Base-by-base conservation (phyloP, 2,888 invertebrate genomes). In the Thymelicus sylvestris region DNA sequence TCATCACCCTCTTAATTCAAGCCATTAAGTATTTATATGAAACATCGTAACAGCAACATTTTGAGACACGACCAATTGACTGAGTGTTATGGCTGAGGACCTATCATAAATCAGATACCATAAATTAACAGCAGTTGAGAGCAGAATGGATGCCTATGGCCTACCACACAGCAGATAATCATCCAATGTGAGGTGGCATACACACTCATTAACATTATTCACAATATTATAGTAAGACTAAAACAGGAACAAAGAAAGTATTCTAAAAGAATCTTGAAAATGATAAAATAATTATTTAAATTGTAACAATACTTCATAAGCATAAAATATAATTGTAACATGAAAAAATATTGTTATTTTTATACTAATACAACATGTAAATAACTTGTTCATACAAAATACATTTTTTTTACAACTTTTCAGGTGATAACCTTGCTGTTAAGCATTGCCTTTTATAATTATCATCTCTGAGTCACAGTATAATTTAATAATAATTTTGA, bases 341-440 rank as follows among this genome's bases (percentile, higher is more conserved):
- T 52, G 63, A 55, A 64, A 72, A 72, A 71, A 74, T 72, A 72
- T 70, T 71, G 72, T 69, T 73, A 71, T 72, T 67, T 71, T 72
- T 66, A 63, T 57, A 72, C 44, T 7, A 60, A 41, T 60, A 19
- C 15, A 60, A 57, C 41, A 41, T 41, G 59, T 59, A 38, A 38
- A 59, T 39, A 59, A 38, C 38, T 59, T 57, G 13, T 38, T 57
- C 13, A 38, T 38, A 57, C 57, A 57, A 38, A 57, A 57, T 19
- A 13, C 31, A 44, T 12, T 7, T 55, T 55, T 55, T 24, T 50
- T 2, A 48, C 48, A 48, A 48, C 12, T 13, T 50, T 15, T 15
- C 13, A 12, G 6, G 7, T 50, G 50, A 50, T 15, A 50, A 50
- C 12, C 7, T 31, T 38, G 57, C 13, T 38, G 13, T 38, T 31